Base-by-base conservation (phyloP, 92 coral and sea anemone genomes). In the Scolanthus callimorphus region DNA sequence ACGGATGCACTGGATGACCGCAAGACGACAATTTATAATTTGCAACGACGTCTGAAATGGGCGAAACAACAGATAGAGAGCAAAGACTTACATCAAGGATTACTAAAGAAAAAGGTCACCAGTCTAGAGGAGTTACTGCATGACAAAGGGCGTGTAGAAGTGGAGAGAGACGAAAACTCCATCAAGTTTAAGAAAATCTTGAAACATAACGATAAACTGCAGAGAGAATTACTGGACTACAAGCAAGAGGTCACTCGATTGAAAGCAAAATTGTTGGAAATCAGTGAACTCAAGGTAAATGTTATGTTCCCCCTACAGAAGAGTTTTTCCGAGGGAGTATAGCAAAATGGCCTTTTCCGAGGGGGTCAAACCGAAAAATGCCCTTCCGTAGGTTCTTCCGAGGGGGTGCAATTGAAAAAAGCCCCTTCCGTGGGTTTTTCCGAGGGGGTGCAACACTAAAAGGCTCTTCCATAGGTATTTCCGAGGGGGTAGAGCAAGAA, bases 41-140 rank as follows among this genome's bases (percentile, higher is more conserved):
- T 92, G 1, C 98, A 92, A 45, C 77, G 98, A 47, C 77, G 90
- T 31, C 69, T 92, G 31, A 92, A 92, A 45, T 92, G 98, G 98
- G 85, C 91, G 12, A 92, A 92, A 60, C 98, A 92, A 63, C 98
- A 92, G 54, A 69, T 84, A 1, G 96, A 92, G 75, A 92, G 98
- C 60, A 92, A 92, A 69, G 98, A 92, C 13, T 60, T 92, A 3
- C 95, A 90, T 28, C 83, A 84, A 25, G 98, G 98, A 0, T 39
- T 92, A 8, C 80, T 92, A 39, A 84, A 80, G 65, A 92, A 92
- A 66, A 92, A 92, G 46, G 79, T 92, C 11, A 50, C 80, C 15
- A 83, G 92, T 17, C 78, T 92, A 19, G 98, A 92, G 60, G 96
- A 92, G 8, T 54, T 85, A 22, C 77, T 84, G 29, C 78, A 65